Conservation (phyloP, 1,140 invertebrate genomes). For the Orchestia grillus region DNA sequence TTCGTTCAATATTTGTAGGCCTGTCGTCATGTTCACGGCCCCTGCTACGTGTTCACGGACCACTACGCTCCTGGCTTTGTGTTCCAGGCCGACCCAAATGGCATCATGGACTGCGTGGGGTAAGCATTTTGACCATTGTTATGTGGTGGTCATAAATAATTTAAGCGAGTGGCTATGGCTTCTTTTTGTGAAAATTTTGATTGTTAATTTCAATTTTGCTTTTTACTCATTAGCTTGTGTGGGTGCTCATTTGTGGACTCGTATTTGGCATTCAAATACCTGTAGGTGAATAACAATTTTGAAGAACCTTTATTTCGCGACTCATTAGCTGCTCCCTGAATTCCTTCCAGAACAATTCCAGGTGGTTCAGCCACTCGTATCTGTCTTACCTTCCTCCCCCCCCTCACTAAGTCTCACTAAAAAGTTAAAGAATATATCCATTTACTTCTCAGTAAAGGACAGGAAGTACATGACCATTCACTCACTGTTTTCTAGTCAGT, state of each 20-base stretch:
- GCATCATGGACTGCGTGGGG: slow-evolving; percentile 70
- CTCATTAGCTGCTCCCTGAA: no score
- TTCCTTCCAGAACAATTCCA: no score
- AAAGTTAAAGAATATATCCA: no score
- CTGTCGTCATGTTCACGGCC: slow-evolving; percentile 73
- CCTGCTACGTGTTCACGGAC: slow-evolving; percentile 73
- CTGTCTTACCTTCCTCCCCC: no score
- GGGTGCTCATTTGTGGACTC: background rate
- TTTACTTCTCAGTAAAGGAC: no score
- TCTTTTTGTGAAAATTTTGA: background rate
- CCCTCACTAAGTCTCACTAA: no score
- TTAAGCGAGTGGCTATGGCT: background rate
- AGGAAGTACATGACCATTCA: no score
- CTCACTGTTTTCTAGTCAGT: no score
- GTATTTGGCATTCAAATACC: background rate
- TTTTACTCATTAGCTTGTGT: background rate
- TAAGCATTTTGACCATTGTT: slow-evolving; percentile 60
- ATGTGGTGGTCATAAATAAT: background rate
- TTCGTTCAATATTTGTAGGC: slow-evolving; percentile 62
- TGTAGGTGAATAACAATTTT: no score
- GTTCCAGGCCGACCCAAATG: slow-evolving; percentile 74
- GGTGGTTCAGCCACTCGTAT: no score
- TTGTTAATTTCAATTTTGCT: background rate
- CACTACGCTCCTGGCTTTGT: slow-evolving; percentile 78
- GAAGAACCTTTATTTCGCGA: background rate